phyloP scores from a whole-genome alignment of 2,797 vertebrate genomes.

The Anguilla megastoma region DNA sequence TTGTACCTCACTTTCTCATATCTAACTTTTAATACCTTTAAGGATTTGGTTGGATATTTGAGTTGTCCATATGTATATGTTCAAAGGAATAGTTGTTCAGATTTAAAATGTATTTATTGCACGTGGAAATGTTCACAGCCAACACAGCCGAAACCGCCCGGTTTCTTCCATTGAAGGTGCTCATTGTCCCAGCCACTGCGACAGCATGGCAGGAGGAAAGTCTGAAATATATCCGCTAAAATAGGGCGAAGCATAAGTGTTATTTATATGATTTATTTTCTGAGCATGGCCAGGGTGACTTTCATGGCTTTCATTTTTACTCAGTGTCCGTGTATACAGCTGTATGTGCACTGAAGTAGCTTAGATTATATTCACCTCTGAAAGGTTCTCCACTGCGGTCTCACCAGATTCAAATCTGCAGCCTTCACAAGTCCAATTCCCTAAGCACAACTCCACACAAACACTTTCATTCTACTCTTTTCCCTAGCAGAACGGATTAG shows the following conservation, averaged over 20 bases:
- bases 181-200: slow-evolving; percentile 49
- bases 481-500: neutral
- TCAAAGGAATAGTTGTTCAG: slow-evolving; percentile 51
- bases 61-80: slow-evolving; percentile 52
- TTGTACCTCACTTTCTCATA: slow-evolving; percentile 37
- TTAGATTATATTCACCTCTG: neutral
- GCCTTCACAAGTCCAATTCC: slow-evolving; percentile 8
- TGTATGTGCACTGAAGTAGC: slow-evolving; percentile 2
- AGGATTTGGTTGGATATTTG: slow-evolving; percentile 54
- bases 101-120: slow-evolving; percentile 53
- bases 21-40: slow-evolving; percentile 56
- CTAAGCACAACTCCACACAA: neutral
- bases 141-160: slow-evolving; percentile 33
- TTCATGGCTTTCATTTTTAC: neutral
- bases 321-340: neutral
- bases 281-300: neutral
- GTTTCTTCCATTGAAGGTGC: slow-evolving; percentile 36
- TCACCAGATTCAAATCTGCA: slow-evolving; percentile 18
- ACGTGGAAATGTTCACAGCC: slow-evolving; percentile 46
- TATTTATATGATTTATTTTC: neutral
- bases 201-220: neutral
- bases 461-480: neutral
- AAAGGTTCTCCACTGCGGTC: neutral
- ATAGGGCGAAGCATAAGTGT: slow-evolving; percentile 33
- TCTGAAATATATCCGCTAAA: slow-evolving; percentile 47